Conservation (phyloP, 1,140 invertebrate species). For the Nilaparvata lugens region DNA sequence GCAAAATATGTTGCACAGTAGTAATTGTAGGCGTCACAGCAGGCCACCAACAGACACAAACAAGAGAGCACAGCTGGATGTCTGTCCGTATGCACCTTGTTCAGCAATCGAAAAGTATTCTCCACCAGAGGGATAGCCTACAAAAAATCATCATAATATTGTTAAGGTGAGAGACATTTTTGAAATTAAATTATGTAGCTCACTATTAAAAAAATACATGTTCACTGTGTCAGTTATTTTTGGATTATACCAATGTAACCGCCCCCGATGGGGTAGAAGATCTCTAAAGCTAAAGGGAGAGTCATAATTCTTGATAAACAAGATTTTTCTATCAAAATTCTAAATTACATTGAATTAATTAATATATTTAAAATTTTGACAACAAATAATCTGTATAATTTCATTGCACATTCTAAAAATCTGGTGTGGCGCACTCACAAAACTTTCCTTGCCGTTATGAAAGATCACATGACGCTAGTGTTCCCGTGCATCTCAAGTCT, state of each 20-base stretch:
- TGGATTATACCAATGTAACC: background rate
- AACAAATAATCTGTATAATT: too few relatives aligned
- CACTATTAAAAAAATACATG: background rate
- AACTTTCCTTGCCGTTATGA: too few relatives aligned
- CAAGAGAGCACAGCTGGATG: slow-evolving; percentile 55
- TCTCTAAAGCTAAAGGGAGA: background rate
- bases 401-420: too few relatives aligned
- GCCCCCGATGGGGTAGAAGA: background rate
- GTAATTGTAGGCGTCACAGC: slow-evolving; percentile 40
- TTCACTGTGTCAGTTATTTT: background rate
- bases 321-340: too few relatives aligned
- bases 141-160: slow-evolving; percentile 8
- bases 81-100: slow-evolving; percentile 61
- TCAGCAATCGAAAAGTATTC: slow-evolving; percentile 58
- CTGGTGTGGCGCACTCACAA: too few relatives aligned
- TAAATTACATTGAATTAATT: too few relatives aligned
- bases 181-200: background rate
- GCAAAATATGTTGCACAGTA: slow-evolving; percentile 56
- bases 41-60: slow-evolving; percentile 60
- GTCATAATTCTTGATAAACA: too few relatives aligned
- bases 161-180: background rate
- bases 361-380: too few relatives aligned
- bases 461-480: too few relatives aligned
- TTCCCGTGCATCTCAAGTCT: too few relatives aligned
- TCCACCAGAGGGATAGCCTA: slow-evolving; percentile 52